Percentiles rank a stretch among this genome's conserved stretches.
Conservation (phyloP, 2,888 invertebrate genomes). For the Marasmarcha lunaedactyla region DNA sequence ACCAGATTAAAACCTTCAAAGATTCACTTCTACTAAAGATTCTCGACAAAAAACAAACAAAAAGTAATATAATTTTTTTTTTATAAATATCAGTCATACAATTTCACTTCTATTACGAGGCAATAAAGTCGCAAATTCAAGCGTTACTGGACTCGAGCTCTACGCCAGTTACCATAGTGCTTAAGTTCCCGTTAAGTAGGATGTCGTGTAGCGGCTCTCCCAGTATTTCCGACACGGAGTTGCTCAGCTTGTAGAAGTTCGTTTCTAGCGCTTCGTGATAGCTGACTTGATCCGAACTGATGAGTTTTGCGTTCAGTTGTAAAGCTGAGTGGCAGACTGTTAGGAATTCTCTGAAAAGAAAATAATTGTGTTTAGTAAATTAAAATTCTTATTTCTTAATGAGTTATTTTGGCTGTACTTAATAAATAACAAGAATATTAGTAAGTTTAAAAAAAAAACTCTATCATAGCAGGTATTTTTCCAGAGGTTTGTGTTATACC, state of each 20-base stretch:
- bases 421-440: too few species aligned
- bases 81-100: too few species aligned
- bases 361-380: slow-evolving; percentile 3
- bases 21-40: too few species aligned
- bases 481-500: too few species aligned
- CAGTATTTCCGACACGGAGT: slow-evolving; percentile 78
- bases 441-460: too few species aligned
- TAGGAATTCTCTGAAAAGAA: slow-evolving; percentile 82
- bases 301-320: slow-evolving; percentile 89
- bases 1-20: too few species aligned
- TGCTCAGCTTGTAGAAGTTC: slow-evolving; percentile 89
- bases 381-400: too few species aligned
- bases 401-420: too few species aligned
- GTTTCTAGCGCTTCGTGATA: slow-evolving; percentile 91
- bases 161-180: slow-evolving; percentile 85
- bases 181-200: slow-evolving; percentile 80
- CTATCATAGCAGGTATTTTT: too few species aligned
- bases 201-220: slow-evolving; percentile 77
- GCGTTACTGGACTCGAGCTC: slow-evolving; percentile 86
- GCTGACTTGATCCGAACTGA: slow-evolving; percentile 89
- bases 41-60: too few species aligned
- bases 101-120: too few species aligned
- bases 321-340: slow-evolving; percentile 91
- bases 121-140: slow-evolving; percentile 36
- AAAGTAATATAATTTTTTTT: too few species aligned